Evolutionary conservation across 2,113 vertebrate genomes (phyloP).

Genomic region (Erythrocercus mccallii): DNA sequence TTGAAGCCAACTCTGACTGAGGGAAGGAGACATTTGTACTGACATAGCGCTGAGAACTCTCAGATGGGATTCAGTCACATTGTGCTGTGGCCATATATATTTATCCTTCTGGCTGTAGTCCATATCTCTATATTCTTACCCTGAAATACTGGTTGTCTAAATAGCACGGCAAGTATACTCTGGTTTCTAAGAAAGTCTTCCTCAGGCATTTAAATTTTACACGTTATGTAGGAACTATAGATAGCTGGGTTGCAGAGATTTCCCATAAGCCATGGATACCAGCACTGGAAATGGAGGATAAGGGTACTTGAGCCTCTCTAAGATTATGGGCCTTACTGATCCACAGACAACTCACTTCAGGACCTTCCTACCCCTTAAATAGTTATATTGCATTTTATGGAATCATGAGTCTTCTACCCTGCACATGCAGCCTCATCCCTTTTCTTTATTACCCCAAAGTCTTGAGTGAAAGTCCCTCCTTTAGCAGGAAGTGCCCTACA

Average conservation of each 20-base stretch:
- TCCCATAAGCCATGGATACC: neutral
- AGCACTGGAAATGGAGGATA: neutral
- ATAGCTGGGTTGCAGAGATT: neutral
- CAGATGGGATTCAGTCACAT: neutral
- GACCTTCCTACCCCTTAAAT: neutral
- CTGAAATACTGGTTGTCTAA: neutral
- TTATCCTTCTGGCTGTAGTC: neutral
- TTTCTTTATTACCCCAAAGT: neutral
- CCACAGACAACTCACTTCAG: neutral
- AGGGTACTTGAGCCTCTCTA: neutral
- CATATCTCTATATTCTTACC: neutral
- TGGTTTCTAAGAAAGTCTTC: neutral
- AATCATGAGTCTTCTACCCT: neutral
- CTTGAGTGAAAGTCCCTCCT: neutral
- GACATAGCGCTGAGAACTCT: neutral
- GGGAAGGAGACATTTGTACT: neutral
- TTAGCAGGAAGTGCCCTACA: neutral
- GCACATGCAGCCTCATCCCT: neutral
- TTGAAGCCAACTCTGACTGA: accelerated
- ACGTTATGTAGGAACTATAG: neutral
- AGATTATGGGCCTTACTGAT: neutral
- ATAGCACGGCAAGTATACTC: neutral
- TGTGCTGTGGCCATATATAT: neutral
- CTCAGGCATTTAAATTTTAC: neutral
- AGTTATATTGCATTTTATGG: neutral